Evolutionary conservation across 2,113 vertebrate species (phyloP).

Genomic region (Pachyramphus minor): DNA sequence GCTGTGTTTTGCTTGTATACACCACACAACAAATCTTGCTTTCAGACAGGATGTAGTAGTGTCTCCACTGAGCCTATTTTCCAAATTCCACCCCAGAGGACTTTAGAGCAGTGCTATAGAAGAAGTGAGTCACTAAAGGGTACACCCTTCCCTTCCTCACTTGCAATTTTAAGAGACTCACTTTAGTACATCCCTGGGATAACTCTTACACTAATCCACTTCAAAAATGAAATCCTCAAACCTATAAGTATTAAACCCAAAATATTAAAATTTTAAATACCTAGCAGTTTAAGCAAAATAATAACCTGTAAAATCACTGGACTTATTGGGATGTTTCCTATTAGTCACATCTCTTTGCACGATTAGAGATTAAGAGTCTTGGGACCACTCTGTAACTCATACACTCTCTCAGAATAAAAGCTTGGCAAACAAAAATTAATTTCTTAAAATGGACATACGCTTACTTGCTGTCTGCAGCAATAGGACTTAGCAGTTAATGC

Average conservation of each 20-base stretch:
- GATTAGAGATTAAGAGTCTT: background rate
- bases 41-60: background rate
- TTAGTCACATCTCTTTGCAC: background rate
- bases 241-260: background rate
- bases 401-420: background rate
- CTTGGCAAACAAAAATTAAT: background rate
- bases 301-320: background rate
- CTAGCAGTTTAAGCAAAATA: background rate
- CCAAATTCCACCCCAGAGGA: background rate
- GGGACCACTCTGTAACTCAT: background rate
- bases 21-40: background rate
- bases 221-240: background rate
- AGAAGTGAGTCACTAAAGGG: background rate
- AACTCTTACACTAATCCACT: background rate
- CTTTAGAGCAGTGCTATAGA: background rate
- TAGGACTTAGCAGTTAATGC: background rate
- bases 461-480: background rate
- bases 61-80: background rate
- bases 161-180: fast-evolving
- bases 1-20: background rate
- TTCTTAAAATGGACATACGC: background rate
- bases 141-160: background rate
- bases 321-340: background rate
- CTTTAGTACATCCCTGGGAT: background rate
- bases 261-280: background rate